These are phyloP conservation scores for Lindbergichthys nudifrons DNA, from an alignment of 2,797 vertebrate genomes.

Conservation along the genomic window DNA sequence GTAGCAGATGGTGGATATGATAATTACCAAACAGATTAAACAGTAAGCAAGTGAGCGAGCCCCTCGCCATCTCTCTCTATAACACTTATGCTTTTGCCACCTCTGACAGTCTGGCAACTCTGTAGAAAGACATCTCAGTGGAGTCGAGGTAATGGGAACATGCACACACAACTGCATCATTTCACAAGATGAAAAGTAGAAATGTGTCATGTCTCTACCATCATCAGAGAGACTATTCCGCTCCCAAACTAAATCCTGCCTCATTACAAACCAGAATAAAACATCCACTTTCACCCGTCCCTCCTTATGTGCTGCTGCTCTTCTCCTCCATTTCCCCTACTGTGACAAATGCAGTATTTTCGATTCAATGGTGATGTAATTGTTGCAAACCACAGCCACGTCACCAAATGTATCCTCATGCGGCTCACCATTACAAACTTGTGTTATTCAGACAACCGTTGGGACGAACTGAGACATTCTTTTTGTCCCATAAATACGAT, in stretches of 20 bases:
- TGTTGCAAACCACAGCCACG: not conserved
- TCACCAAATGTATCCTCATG: not conserved
- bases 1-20: slow-evolving; percentile 71
- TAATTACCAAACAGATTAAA: slow-evolving; percentile 66
- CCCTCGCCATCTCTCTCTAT: not conserved
- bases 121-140: not conserved
- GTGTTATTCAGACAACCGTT: not conserved
- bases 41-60: slow-evolving; percentile 45
- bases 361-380: not conserved
- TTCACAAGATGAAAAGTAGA: slow-evolving; percentile 7
- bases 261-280: slow-evolving; percentile 31
- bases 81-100: slow-evolving; percentile 36
- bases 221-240: slow-evolving; percentile 5
- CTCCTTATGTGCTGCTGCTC: not conserved
- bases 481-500: not conserved
- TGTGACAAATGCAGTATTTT: slow-evolving; percentile 20
- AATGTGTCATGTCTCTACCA: not conserved
- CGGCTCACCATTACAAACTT: not conserved
- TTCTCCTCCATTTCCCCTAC: not conserved
- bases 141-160: not conserved
- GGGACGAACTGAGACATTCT: not conserved
- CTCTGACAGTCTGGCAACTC: slow-evolving; percentile 39
- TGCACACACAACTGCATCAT: not conserved
- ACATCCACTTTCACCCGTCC: not conserved
- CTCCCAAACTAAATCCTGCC: slow-evolving; percentile 20